Percentiles rank a stretch among this genome's conserved stretches.
Conservation (phyloP, 64 coral and sea anemone species). For the Dendronephthya gigantea region DNA sequence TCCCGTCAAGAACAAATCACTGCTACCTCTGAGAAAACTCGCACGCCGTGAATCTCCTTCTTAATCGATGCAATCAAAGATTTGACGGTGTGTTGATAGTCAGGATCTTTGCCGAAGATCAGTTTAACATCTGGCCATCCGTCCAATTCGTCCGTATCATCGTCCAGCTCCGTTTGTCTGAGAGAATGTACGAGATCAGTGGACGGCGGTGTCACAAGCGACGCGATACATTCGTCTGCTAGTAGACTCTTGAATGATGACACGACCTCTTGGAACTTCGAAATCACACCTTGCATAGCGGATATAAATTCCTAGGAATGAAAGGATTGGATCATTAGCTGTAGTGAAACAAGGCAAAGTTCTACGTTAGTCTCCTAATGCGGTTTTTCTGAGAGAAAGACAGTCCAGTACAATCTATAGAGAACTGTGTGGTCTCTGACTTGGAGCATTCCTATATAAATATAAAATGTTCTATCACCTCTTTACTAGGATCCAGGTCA, state of each 20-base stretch:
- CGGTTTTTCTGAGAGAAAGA: no score
- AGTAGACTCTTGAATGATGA: conserved; percentile 73
- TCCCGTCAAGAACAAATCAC: no score
- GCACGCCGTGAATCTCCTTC: conserved; percentile 56
- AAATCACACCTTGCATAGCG: conserved; percentile 43
- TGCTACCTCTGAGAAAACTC: conserved; percentile 61
- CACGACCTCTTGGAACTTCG: conserved; percentile 62
- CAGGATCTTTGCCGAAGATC: conserved; percentile 72
- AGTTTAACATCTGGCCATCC: conserved; percentile 68
- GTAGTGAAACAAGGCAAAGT: not conserved
- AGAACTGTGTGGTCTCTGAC: no score
- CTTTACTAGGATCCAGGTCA: not conserved
- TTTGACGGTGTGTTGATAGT: conserved; percentile 64
- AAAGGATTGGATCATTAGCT: no score
- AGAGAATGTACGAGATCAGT: conserved; percentile 69
- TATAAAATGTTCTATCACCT: not conserved
- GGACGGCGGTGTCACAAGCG: conserved; percentile 53
- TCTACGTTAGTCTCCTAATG: no score
- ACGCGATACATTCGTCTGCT: conserved; percentile 44
- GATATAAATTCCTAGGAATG: conserved; percentile 56
- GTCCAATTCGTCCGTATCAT: conserved; percentile 41
- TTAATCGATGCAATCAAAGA: conserved; percentile 49
- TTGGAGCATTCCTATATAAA: not conserved
- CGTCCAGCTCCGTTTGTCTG: conserved; percentile 52
- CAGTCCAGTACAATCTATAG: no score